Evolutionary conservation across 2,797 vertebrate genomes (phyloP), one percentile per base, ranked within the genome.

Genomic region (Cuniculus paca): DNA sequence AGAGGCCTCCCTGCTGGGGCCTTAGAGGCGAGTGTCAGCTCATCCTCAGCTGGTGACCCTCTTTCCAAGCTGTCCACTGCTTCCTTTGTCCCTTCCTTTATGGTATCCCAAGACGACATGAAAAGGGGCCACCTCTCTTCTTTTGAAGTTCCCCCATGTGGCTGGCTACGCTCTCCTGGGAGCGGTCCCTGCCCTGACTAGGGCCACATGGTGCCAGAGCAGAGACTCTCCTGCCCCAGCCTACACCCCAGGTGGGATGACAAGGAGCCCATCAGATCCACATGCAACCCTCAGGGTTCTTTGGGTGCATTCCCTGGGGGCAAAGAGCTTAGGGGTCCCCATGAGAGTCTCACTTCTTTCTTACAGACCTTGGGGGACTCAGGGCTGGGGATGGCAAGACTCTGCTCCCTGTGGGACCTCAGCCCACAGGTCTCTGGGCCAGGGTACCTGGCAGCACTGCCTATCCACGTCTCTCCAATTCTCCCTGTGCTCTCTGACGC

Each of bases 11-110:
- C 90, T 82, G 88, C 48, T 36, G 8, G 65, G 34, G 85, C 20
- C 19, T 34, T 68, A 86, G 60, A 88, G 60, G 20, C 31, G 52
- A 82, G 56, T 8, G 5, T 16, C 48, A 7, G 34, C 14, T n/a
- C 39, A 31, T 31, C 34, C 75, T 90, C 19, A 14, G 16, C 34
- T 45, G 58, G 42, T 28, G 45, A 52, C 4, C 19, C 20, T 14
- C 8, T 39, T 84, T 88, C 31, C 85, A 52, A 52, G 48, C 88
- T 79, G 60, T 74, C n/a, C 56, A n/a, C 83, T 52, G 72, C 16
- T 87, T 79, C 20, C 36, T 87, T 80, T 74, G 28, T 79, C 34
- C n/a, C 88, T 74, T 61, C 45, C 77, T 89, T 84, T 19, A 17
- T n/a, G 5, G 0, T 19, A 36, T 79, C 74, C 79, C 50, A 52